These are phyloP conservation scores for Tricholauxania praeusta DNA, from an alignment of 2,888 invertebrate genomes.

Conservation along the genomic window DNA sequence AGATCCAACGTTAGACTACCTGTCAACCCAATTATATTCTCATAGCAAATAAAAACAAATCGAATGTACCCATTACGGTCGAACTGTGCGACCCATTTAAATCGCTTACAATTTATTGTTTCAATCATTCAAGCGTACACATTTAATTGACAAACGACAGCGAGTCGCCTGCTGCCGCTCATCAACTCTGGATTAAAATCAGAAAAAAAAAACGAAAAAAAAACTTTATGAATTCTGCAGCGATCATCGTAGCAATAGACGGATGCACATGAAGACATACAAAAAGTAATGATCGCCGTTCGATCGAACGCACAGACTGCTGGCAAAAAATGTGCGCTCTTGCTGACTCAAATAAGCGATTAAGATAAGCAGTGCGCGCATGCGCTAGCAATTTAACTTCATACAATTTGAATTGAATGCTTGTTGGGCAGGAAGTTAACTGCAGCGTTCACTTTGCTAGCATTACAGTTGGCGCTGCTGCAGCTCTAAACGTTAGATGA, in stretches of 20 bases:
- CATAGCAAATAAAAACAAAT: too few species aligned
- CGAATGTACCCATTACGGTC: too few species aligned
- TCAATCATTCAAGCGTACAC: too few species aligned
- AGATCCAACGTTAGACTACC: too few species aligned
- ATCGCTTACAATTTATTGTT: too few species aligned
- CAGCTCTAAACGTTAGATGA: neutral
- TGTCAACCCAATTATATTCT: too few species aligned
- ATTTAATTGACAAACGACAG: too few species aligned
- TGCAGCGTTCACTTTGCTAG: neutral
- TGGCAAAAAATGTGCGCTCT: neutral
- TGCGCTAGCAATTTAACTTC: neutral
- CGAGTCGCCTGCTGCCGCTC: too few species aligned
- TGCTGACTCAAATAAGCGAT: slow-evolving; percentile 25
- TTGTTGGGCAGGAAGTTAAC: slow-evolving; percentile 23
- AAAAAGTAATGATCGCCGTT: slow-evolving; percentile 1
- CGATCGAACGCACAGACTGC: neutral
- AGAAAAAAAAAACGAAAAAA: neutral
- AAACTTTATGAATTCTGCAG: neutral
- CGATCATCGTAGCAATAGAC: neutral
- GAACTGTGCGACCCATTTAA: too few species aligned
- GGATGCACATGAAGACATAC: neutral
- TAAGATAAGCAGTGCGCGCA: slow-evolving; percentile 23
- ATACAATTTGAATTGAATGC: slow-evolving; percentile 14
- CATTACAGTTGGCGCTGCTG: slow-evolving; percentile 4
- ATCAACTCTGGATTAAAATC: neutral